Percentiles rank a stretch among this genome's conserved stretches.
Evolutionary conservation across 2,797 vertebrate species (phyloP).

Genomic region (Natrix natrix): DNA sequence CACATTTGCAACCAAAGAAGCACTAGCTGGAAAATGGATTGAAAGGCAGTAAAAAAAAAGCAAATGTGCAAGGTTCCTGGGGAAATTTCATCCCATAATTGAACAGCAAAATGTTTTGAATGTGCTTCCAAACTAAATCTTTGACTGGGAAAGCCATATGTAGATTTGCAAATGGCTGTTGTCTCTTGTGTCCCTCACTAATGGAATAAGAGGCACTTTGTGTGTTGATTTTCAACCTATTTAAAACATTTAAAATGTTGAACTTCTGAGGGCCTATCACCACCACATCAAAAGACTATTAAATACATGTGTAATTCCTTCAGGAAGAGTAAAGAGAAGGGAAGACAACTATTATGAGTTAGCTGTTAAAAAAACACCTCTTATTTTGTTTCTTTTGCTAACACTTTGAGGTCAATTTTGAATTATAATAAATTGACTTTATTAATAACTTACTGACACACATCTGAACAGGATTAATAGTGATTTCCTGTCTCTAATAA

Average conservation of each 20-base stretch:
- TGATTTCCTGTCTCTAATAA: not conserved
- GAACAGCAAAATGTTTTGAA: slow-evolving; percentile 37
- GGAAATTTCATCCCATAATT: slow-evolving; percentile 43
- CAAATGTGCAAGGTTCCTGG: slow-evolving; percentile 11
- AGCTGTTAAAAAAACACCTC: not conserved
- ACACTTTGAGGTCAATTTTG: not conserved
- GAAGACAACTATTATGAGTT: slow-evolving; percentile 14
- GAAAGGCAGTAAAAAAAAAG: slow-evolving; percentile 38
- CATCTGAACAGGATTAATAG: not conserved
- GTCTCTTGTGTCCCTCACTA: slow-evolving; percentile 43
- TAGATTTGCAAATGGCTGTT: slow-evolving; percentile 38
- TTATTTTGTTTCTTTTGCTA: slow-evolving; percentile 9
- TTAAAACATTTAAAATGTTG: slow-evolving; percentile 33
- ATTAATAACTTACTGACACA: not conserved
- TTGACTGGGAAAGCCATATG: slow-evolving; percentile 25
- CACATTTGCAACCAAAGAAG: slow-evolving; percentile 17
- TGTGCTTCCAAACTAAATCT: slow-evolving; percentile 22
- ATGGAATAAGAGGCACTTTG: slow-evolving; percentile 58
- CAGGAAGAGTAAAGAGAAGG: slow-evolving; percentile 31
- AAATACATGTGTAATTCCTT: slow-evolving; percentile 44
- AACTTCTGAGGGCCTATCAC: not conserved
- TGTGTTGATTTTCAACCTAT: slow-evolving; percentile 55
- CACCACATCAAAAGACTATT: not conserved
- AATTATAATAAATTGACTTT: slow-evolving; percentile 32
- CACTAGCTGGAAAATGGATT: not conserved